Evolutionary conservation across 2,113 vertebrate genomes (phyloP).

Genomic region (Cynocephalus volans): DNA sequence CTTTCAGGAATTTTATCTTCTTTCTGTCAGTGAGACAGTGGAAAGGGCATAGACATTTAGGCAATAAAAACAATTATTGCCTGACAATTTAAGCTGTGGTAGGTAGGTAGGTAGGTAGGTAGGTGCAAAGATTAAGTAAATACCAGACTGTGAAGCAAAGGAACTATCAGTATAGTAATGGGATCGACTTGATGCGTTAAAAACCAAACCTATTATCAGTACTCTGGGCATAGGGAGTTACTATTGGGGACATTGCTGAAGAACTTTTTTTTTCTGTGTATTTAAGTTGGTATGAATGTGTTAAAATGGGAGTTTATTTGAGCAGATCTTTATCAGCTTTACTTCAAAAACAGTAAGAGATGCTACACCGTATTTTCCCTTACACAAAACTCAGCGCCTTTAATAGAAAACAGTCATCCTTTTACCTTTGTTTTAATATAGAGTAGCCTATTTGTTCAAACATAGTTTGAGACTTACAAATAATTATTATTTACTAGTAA

Average conservation of each 20-base stretch:
- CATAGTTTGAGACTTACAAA: background rate
- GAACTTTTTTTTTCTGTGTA: background rate
- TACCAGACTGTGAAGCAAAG: background rate
- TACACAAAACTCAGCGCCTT: background rate
- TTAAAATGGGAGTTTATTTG: conserved; percentile 22
- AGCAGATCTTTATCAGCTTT: background rate
- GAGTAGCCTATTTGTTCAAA: background rate
- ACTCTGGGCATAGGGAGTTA: background rate
- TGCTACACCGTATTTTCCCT: background rate
- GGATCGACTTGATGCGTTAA: background rate
- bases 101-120: background rate
- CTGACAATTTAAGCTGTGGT: background rate
- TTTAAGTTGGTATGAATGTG: background rate
- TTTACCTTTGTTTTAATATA: conserved; percentile 23
- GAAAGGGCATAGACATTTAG: background rate
- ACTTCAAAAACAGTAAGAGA: background rate
- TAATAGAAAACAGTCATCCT: background rate
- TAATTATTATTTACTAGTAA: conserved; percentile 32
- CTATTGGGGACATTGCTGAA: background rate
- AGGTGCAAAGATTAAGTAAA: background rate
- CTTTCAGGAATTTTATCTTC: conserved; percentile 3
- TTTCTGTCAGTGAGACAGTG: background rate
- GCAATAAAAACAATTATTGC: conserved; percentile 27
- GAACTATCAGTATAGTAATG: background rate
- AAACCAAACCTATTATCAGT: background rate